A percentile compares a stretch with the other conserved stretches of the same genome.
phyloP scores from a whole-genome alignment of 2,888 invertebrate species.

The Calliopum simillimum region DNA sequence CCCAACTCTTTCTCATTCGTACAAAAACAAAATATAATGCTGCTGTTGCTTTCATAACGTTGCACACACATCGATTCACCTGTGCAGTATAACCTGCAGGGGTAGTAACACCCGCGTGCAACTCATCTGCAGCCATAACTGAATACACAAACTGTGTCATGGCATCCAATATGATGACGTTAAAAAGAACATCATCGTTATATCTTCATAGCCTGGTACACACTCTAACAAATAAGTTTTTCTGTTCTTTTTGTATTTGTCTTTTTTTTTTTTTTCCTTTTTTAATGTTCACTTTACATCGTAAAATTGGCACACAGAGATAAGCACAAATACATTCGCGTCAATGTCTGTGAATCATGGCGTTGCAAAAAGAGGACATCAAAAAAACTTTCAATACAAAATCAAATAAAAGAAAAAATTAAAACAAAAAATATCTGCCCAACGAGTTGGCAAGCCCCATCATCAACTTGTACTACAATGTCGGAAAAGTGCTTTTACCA shows the following conservation, averaged over 20 bases:
- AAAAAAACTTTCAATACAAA: not conserved
- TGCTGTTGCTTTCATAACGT: too few species aligned
- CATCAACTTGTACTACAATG: too few species aligned
- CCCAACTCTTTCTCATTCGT: too few species aligned
- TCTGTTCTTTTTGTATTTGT: too few species aligned
- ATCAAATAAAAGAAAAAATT: not conserved
- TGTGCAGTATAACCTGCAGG: too few species aligned
- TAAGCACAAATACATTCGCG: not conserved
- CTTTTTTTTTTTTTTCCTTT: too few species aligned
- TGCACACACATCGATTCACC: too few species aligned
- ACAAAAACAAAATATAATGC: too few species aligned
- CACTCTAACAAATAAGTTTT: not conserved
- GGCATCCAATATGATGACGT: conserved; percentile 17
- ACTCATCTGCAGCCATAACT: too few species aligned
- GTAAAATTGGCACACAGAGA: conserved; percentile 5
- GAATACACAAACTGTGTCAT: conserved; percentile 20
- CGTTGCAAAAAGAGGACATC: not conserved
- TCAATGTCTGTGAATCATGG: not conserved
- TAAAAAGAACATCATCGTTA: conserved; percentile 10
- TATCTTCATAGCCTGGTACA: not conserved
- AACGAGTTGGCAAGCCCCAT: not conserved
- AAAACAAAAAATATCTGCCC: not conserved
- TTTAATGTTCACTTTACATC: not conserved
- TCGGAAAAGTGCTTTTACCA: too few species aligned
- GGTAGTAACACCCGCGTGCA: too few species aligned